Evolutionary conservation across 2,888 invertebrate species (phyloP), one percentile per base, ranked within the genome.

Genomic region (Tiliacea aurago): DNA sequence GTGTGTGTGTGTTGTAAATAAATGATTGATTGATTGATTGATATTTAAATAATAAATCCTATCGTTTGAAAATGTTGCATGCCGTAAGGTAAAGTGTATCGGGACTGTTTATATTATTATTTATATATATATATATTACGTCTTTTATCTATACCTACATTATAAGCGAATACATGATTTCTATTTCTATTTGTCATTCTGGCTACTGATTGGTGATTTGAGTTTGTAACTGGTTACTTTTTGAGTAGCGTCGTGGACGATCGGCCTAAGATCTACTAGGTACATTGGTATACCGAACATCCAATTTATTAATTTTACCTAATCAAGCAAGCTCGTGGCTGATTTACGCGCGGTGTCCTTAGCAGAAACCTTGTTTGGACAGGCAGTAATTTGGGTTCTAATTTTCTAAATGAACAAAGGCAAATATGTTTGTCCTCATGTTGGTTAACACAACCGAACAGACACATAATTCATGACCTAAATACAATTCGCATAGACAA

Each of bases 401-500:
- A 49, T 76, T 55, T 56, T 55, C 45, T 41, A 9, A 56, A 66
- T 49, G 56, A 73, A 41, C 45, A 47, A 4, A n/a, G 5, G 53
- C 28, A 76, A 64, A 73, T 73, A 37, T 72, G 10, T 72, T 73
- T 73, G n/a, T 49, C n/a, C 28, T 41, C n/a, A 18, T 55, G 15
- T 45, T 7, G 9, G 11, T 28, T 37, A 49, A 23, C 4, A 45
- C 20, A 45, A 45, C 9, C 37, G 15, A 45, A 55, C 4, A 43
- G 11, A 49, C 49, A 58, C 11, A 18, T 23, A 45, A 41, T 28
- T 33, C 6, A 51, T 2, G 15, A n/a, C 1, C 11, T 11, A n/a
- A 67, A 41, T n/a, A 18, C 4, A 15, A 20, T n/a, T 58, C 15
- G 13, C 18, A 20, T 5, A 13, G 33, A 23, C 11, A 11, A 45